Evolutionary conservation across 35 echinoderm and acorn worm species (phyloP), one percentile per base, ranked within the genome.

Genomic region (Anneissia japonica): DNA sequence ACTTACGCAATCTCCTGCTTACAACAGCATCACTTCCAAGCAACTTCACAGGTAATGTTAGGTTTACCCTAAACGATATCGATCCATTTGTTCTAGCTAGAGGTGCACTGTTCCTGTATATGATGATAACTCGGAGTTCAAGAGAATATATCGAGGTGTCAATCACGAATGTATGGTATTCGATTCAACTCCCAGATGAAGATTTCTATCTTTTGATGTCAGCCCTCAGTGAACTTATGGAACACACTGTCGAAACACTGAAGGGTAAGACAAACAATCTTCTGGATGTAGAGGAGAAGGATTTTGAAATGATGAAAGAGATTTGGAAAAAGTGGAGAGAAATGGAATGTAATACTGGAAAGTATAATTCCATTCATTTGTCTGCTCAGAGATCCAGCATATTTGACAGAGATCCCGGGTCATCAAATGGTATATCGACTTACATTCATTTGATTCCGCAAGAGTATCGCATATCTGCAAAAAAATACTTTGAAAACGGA

Each of bases 61-160:
- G 9, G 3, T 87, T 90, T 74, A 74, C 72, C 2, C 37, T 94
- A 21, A 90, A 90, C 46, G 92, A 94, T 38, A 77, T 76, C 17
- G 88, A 90, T 30, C 88, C 80, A 37, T 90, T 83, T 74, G 45
- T 77, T 11, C 74, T 87, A 46, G 92, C 92, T 31, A 86, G 92
- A 55, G 90, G 90, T 39, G 84, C 87, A 30, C 73, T 94, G 30
- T 83, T 94, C 35, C 74, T 94, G 26, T 94, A 78, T 26, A 94
- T 94, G 84, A 78, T 94, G 78, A 36, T 77, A 39, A 37, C 37
- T 33, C 74, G 26, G 31, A 41, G 30, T 36, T 28, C 73, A 9
- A 55, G 35, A 32, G 23, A 34, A 10, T 64, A 21, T 10, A 45
- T 93, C 12, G 74, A 81, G 4, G 77, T 81, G 4, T 36, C 37